Evolutionary conservation across 2,113 vertebrate species (phyloP).

Genomic region (sheep (Ovis aries)): DNA sequence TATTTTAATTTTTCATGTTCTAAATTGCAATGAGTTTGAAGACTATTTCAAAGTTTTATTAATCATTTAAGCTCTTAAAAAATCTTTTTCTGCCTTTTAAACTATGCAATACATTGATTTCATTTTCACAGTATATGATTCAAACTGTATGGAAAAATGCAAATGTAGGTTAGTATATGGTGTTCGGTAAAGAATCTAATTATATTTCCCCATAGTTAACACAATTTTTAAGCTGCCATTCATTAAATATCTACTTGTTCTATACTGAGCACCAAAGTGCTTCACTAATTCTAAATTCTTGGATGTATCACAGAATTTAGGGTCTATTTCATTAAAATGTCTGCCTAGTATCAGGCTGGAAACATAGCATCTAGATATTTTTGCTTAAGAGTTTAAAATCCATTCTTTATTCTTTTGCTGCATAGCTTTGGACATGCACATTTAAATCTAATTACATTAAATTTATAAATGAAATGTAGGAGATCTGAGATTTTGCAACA

Average conservation of each 20-base stretch:
- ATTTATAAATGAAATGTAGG: not conserved
- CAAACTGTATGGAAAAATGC: not conserved
- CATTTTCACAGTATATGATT: not conserved
- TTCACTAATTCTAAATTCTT: slow-evolving; percentile 9
- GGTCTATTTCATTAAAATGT: not conserved
- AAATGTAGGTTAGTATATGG: not conserved
- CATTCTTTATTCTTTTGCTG: not conserved
- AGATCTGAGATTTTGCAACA: not conserved
- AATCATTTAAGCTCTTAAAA: not conserved
- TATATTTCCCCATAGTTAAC: not conserved
- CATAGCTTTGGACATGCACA: not conserved
- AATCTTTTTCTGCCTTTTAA: not conserved
- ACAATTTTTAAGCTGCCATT: not conserved
- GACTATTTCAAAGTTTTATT: not conserved
- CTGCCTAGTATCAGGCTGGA: not conserved
- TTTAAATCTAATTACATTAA: not conserved
- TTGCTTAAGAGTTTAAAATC: not conserved
- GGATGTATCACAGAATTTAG: not conserved
- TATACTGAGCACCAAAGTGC: not conserved
- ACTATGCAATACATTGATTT: not conserved
- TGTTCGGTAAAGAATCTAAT: not conserved
- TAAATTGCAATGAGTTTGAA: not conserved
- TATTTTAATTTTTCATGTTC: slow-evolving; percentile 13
- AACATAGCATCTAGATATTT: not conserved
- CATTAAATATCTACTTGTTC: not conserved